These are phyloP conservation scores for Homarus americanus DNA, from an alignment of 1,140 invertebrate species.

Conservation along the genomic window DNA sequence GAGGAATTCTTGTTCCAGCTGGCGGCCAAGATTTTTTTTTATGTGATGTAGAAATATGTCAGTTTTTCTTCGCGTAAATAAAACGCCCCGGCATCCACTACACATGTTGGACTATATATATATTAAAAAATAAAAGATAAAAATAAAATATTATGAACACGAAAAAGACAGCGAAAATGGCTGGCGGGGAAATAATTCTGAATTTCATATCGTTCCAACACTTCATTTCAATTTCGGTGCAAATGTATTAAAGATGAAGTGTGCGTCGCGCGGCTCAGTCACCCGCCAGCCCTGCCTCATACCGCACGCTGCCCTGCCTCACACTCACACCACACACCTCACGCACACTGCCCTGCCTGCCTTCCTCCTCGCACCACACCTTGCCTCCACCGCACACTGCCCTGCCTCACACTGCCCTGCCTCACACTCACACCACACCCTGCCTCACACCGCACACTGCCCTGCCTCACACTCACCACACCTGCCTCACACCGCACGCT, in stretches of 20 bases:
- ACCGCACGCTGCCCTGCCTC: too few relatives aligned
- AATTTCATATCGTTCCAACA: slow-evolving; percentile 43
- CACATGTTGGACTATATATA: background rate
- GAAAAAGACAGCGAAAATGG: slow-evolving; percentile 3
- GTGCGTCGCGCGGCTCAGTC: too few relatives aligned
- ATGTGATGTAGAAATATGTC: background rate
- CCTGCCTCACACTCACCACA: too few relatives aligned
- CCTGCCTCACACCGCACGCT: too few relatives aligned
- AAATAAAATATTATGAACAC: slow-evolving; percentile 12
- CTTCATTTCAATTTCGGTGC: slow-evolving; percentile 63
- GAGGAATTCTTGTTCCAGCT: background rate
- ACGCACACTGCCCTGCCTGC: too few relatives aligned
- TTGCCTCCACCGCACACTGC: too few relatives aligned
- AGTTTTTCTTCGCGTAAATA: background rate
- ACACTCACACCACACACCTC: background rate
- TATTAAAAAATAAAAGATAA: background rate
- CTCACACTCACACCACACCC: background rate
- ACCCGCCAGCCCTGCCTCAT: too few relatives aligned
- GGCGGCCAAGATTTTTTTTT: too few relatives aligned
- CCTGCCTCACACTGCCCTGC: too few relatives aligned
- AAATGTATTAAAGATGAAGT: slow-evolving; percentile 50
- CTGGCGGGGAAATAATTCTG: slow-evolving; percentile 38
- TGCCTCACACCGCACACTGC: background rate
- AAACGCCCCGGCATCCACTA: background rate
- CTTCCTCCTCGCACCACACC: background rate